Evolutionary conservation across 1,140 invertebrate genomes (phyloP).

Genomic region (Bicyclus anynana): DNA sequence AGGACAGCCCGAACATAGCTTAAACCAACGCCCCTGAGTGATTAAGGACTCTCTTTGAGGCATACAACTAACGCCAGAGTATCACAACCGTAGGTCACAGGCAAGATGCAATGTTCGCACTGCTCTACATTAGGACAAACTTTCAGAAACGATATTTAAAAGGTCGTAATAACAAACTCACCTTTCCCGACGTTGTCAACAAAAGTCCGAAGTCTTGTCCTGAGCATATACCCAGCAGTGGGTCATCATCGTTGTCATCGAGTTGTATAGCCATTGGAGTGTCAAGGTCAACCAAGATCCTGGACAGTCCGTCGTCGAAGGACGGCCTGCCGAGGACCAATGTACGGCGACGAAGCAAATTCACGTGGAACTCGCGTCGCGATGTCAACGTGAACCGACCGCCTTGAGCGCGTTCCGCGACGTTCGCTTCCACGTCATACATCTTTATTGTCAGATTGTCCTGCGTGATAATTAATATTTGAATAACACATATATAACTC

Average conservation of each 20-base stretch:
- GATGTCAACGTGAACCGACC: slow-evolving; percentile 60
- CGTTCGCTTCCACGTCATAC: slow-evolving; percentile 81
- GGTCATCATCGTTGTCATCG: slow-evolving; percentile 64
- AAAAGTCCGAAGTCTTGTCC: slow-evolving; percentile 93
- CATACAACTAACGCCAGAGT: too few relatives aligned
- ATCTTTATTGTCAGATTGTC: slow-evolving; percentile 90
- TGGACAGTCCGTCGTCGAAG: slow-evolving; percentile 82
- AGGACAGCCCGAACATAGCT: too few relatives aligned
- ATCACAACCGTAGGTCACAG: too few relatives aligned
- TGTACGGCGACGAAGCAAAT: slow-evolving; percentile 82
- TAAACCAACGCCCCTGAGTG: too few relatives aligned
- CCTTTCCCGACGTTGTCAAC: slow-evolving; percentile 86
- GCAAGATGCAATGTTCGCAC: too few relatives aligned
- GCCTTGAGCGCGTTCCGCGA: slow-evolving; percentile 29
- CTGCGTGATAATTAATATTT: slow-evolving; percentile 61
- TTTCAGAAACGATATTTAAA: too few relatives aligned
- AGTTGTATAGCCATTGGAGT: slow-evolving; percentile 55
- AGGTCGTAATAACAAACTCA: slow-evolving; percentile 13
- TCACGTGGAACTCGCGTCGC: slow-evolving; percentile 71
- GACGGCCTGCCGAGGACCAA: slow-evolving; percentile 85
- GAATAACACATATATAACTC: background rate
- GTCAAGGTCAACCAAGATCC: slow-evolving; percentile 49
- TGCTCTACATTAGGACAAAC: too few relatives aligned
- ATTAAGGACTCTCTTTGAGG: too few relatives aligned
- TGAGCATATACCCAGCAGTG: slow-evolving; percentile 67